Evolutionary conservation across 1,140 invertebrate species (phyloP).

Genomic region (Caenorhabditis inopinata): DNA sequence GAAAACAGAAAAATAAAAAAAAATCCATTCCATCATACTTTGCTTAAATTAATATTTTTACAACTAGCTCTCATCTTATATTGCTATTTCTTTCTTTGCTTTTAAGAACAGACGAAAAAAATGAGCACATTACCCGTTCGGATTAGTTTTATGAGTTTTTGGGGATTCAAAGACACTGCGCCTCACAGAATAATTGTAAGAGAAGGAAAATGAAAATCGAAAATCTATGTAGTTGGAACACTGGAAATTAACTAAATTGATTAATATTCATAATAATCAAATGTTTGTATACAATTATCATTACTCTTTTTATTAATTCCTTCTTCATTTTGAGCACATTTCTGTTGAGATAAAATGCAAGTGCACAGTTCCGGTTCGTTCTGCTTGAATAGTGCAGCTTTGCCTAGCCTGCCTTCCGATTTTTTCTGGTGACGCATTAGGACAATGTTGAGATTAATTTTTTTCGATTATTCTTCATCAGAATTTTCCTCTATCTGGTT

Average conservation of each 20-base stretch:
- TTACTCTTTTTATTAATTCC: too few relatives aligned
- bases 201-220: background rate
- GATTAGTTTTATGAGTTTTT: constrained; percentile 18
- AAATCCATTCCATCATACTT: too few relatives aligned
- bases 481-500: background rate
- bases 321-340: too few relatives aligned
- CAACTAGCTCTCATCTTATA: too few relatives aligned
- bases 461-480: background rate
- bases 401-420: background rate
- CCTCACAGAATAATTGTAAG: too few relatives aligned
- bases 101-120: constrained; percentile 4
- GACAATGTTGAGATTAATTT: constrained; percentile 17
- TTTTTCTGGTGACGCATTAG: background rate
- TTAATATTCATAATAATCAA: too few relatives aligned
- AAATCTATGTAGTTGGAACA: too few relatives aligned
- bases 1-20: too few relatives aligned
- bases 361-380: background rate
- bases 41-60: too few relatives aligned
- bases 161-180: background rate
- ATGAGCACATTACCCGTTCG: constrained; percentile 14
- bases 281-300: too few relatives aligned
- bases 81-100: background rate
- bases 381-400: background rate
- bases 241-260: too few relatives aligned
- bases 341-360: too few relatives aligned